Conservation (phyloP, 2,797 vertebrate species). For the Pangasius djambal region DNA sequence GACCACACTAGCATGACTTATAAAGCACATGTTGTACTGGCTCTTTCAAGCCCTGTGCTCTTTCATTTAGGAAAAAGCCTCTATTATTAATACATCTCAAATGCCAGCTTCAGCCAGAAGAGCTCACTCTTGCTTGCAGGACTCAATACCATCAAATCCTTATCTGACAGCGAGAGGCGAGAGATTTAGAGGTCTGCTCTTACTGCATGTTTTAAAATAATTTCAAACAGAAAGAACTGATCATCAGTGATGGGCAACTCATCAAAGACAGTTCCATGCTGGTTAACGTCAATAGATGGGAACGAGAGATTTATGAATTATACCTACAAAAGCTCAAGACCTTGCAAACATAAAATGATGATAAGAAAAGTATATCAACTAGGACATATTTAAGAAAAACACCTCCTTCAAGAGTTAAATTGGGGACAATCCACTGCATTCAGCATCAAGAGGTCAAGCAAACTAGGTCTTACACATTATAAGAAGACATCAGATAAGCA, state of each 20-base stretch:
- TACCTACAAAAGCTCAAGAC: constrained; percentile 54
- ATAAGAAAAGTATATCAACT: background rate
- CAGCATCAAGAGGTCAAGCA: constrained; percentile 19
- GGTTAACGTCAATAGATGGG: constrained; percentile 56
- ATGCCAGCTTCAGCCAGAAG: constrained; percentile 53
- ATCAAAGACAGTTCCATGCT: constrained; percentile 42
- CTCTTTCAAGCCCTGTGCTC: constrained; percentile 36
- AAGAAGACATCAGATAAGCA: background rate
- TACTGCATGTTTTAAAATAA: constrained; percentile 25
- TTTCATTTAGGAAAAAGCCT: constrained; percentile 61
- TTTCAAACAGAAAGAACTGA: constrained; percentile 36
- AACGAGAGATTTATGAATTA: constrained; percentile 68
- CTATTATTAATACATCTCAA: constrained; percentile 67
- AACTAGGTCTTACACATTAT: constrained; percentile 42
- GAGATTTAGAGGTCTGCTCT: constrained; percentile 41
- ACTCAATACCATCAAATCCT: constrained; percentile 46
- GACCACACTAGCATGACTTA: background rate
- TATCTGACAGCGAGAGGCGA: constrained; percentile 47
- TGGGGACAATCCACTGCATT: background rate
- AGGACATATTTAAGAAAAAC: background rate
- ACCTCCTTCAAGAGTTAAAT: background rate
- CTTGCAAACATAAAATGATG: background rate
- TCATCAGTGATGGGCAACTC: constrained; percentile 55
- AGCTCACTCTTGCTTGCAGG: constrained; percentile 59
- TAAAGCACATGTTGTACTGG: constrained; percentile 23